Conservation (phyloP, 2,888 invertebrate genomes). For the Therioaphis trifolii region DNA sequence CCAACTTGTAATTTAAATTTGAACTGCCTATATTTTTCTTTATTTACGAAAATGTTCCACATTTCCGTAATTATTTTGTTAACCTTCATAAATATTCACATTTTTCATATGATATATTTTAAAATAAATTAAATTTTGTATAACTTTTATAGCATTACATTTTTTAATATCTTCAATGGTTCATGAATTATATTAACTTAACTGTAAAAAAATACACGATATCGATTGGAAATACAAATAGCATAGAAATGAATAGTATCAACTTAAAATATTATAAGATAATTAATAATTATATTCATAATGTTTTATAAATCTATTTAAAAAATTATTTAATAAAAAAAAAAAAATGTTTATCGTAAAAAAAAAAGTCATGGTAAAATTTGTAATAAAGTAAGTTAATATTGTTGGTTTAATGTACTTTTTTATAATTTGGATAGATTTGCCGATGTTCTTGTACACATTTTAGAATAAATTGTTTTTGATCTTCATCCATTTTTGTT, state of each 20-base stretch:
- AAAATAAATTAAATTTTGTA: neutral
- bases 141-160: neutral
- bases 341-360: neutral
- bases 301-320: neutral
- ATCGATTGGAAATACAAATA: constrained; percentile 3
- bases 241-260: neutral
- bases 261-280: neutral
- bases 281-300: constrained; percentile 4
- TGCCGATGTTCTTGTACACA: constrained; percentile 18
- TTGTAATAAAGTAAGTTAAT: neutral
- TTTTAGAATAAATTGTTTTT: constrained; percentile 14
- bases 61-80: no score
- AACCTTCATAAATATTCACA: no score
- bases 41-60: no score
- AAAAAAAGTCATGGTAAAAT: no score
- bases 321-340: no score
- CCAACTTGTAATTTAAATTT: no score
- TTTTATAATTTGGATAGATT: constrained; percentile 27
- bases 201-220: neutral
- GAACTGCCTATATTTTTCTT: no score
- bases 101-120: no score
- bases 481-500: no score
- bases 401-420: neutral
- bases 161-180: neutral
- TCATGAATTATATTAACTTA: neutral